Percentiles rank a stretch among this genome's conserved stretches.
Evolutionary conservation across 2,113 vertebrate genomes (phyloP).

Genomic region (Neomonachus schauinslandi): DNA sequence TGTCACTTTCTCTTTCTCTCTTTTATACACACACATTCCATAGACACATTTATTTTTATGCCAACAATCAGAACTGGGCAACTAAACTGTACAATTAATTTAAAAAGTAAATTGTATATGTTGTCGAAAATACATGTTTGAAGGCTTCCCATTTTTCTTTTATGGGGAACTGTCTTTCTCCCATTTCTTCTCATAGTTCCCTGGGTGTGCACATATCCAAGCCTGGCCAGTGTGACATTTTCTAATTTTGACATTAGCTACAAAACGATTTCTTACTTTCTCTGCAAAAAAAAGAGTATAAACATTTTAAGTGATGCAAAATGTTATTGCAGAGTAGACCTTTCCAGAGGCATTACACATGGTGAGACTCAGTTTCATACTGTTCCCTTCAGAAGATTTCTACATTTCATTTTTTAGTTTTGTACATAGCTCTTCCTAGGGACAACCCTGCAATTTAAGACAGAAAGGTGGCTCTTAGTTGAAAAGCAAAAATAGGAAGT

Average conservation of each 20-base stretch:
- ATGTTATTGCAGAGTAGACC: neutral
- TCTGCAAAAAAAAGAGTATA: neutral
- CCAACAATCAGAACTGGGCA: neutral
- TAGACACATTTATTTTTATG: neutral
- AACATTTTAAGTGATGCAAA: slow-evolving; percentile 13
- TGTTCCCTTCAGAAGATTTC: neutral
- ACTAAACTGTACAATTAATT: neutral
- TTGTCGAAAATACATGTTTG: slow-evolving; percentile 24
- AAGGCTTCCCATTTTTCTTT: neutral
- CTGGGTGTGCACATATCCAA: neutral
- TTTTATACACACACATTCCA: too few species aligned
- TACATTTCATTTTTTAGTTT: slow-evolving; percentile 37
- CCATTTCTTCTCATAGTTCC: neutral
- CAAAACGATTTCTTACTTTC: slow-evolving; percentile 38
- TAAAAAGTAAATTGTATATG: neutral
- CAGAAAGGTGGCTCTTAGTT: slow-evolving; percentile 25
- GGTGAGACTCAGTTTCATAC: neutral
- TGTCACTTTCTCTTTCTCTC: neutral
- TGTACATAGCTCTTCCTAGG: neutral
- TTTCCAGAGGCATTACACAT: neutral
- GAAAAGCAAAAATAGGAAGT: slow-evolving; percentile 37
- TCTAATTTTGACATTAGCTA: slow-evolving; percentile 12
- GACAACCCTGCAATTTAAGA: neutral
- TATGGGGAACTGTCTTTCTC: neutral
- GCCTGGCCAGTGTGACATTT: neutral